Base-by-base conservation (phyloP, 2,797 vertebrate species). In the Myotis vivesi region DNA sequence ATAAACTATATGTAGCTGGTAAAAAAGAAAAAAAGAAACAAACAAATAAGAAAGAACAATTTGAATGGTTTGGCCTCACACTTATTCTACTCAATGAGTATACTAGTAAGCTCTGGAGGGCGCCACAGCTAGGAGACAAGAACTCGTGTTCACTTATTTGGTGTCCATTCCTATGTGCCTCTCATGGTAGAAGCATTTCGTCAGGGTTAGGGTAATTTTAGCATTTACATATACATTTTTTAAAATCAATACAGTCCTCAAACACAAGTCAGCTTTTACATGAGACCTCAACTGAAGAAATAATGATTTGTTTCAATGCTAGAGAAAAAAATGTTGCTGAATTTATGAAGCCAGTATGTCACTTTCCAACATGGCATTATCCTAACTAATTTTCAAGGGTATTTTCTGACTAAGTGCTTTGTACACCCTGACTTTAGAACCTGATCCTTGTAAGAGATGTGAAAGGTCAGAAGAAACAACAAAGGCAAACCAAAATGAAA, bases 211-310 rank as follows among this genome's bases (percentile, higher is more conserved):
- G n/a, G 25, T 76, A 76, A 92, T 25, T 94, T 59, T 80, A 94
- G 19, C 73, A 87, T 92, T 87, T 87, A 95, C 19, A 79, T 79
- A 92, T 49, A 53, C 0, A 25, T 55, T 86, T 89, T 82, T 88
- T 41, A 2, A 28, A 59, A 95, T 73, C 30, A 92, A 83, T 75
- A 46, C 13, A 64, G 22, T 89, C 38, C 66, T 73, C 57, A 62
- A 92, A 75, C 36, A 94, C 41, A 87, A 93, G 51, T 5, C 71
- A 92, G 33, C 25, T 91, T 89, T 94, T 83, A 82, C 2, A 87
- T 71, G 33, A 84, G 41, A 87, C 51, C 30, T 77, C 71, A 92
- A 79, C n/a, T 41, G 10, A 89, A 95, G 53, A 89, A 89, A 92
- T 82, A 92, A 91, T 81, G 25, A 15, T 41, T 83, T 83, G 53